phyloP scores from a whole-genome alignment of 2,888 invertebrate species.

The Labia minor region DNA sequence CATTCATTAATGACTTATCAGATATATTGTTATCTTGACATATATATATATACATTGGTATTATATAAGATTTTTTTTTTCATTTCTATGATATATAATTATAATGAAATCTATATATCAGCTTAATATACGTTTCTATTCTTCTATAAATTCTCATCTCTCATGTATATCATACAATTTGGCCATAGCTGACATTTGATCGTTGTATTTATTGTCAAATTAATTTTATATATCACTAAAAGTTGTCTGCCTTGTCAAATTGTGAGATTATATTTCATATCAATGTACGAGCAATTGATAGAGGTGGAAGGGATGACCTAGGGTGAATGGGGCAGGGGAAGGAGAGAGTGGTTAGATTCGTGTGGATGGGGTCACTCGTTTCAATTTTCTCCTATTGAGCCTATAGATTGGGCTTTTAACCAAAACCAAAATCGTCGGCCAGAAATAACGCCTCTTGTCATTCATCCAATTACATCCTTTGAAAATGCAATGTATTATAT shows the following conservation, averaged over 20 bases:
- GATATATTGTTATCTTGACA: too few species aligned
- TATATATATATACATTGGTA: too few species aligned
- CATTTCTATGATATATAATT: too few species aligned
- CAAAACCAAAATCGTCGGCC: background rate
- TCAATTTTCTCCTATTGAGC: background rate
- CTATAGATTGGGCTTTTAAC: slow-evolving; percentile 1
- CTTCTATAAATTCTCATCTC: too few species aligned
- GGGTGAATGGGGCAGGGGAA: too few species aligned
- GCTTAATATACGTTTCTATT: too few species aligned
- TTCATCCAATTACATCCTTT: slow-evolving; percentile 1
- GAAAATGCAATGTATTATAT: background rate
- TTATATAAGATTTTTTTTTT: too few species aligned
- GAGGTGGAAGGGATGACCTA: too few species aligned
- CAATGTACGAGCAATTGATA: too few species aligned
- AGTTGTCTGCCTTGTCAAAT: background rate
- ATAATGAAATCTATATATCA: too few species aligned
- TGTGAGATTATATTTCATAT: background rate
- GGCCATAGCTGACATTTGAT: background rate
- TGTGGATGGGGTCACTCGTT: background rate
- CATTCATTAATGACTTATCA: too few species aligned
- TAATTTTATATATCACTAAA: background rate
- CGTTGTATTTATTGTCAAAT: background rate
- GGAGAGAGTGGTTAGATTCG: too few species aligned
- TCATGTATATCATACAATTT: background rate
- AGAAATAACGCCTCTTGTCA: slow-evolving; percentile 13